These are phyloP conservation scores for Sarotherodon lohbergeri DNA, from an alignment of 2,113 vertebrate genomes.

Conservation along the genomic window DNA sequence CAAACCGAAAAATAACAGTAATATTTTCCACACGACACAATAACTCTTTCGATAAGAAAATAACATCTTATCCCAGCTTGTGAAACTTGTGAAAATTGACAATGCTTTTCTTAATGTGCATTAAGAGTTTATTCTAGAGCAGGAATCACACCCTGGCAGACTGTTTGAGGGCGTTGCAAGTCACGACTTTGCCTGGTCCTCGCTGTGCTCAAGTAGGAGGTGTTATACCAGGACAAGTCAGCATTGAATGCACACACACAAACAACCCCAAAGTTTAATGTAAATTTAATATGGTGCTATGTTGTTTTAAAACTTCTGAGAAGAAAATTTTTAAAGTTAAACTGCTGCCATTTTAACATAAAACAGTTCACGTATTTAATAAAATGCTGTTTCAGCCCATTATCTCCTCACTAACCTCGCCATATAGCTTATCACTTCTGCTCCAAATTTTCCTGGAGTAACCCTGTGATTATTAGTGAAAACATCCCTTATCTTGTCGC, in stretches of 20 bases:
- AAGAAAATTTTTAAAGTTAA: neutral
- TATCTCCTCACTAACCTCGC: neutral
- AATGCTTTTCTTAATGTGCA: neutral
- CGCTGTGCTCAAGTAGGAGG: constrained; percentile 48
- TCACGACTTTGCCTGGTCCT: constrained; percentile 49
- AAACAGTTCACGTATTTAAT: neutral
- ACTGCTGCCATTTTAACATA: neutral
- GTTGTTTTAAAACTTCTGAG: neutral
- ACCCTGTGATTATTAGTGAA: neutral
- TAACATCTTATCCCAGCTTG: neutral
- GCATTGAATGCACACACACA: neutral
- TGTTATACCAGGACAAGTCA: constrained; percentile 36
- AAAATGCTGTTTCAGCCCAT: neutral
- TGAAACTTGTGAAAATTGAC: neutral
- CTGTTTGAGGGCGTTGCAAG: constrained; percentile 57
- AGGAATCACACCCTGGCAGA: constrained; percentile 52
- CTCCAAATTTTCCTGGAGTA: neutral
- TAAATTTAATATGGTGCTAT: neutral
- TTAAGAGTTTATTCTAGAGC: constrained; percentile 36
- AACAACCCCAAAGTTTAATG: neutral
- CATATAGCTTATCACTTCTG: neutral
- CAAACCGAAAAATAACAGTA: neutral
- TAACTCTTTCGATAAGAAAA: neutral
- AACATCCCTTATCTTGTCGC: neutral
- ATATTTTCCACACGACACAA: neutral